Base-by-base conservation (phyloP, 2,797 vertebrate genomes). In the Babyrousa celebensis region DNA sequence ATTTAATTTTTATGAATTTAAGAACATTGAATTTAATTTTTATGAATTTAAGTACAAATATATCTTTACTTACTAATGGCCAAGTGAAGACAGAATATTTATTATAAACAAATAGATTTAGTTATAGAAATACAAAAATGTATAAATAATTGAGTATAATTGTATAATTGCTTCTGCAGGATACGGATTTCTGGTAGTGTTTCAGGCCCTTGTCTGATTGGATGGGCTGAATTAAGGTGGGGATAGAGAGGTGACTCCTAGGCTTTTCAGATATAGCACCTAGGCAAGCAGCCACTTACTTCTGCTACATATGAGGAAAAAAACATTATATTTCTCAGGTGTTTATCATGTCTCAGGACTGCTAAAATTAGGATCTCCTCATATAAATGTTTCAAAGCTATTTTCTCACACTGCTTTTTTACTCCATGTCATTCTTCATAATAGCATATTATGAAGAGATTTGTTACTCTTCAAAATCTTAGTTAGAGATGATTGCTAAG, bases 1-100 rank as follows among this genome's bases (percentile, higher is more conserved):
- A 80, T 77, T 58, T 82, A 92, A 78, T 58, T 92, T 95, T 83
- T 6, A 80, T 85, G 21, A 96, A 68, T 72, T 63, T 79, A 78
- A 90, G 32, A 70, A 68, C 8, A 75, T 11, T 43, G 62, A 89
- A 77, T 77, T 85, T 93, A 92, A 74, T 58, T 92, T 95, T 79
- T 6, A 80, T 85, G 21, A 96, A 68, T 72, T 63, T 79, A 78
- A 90, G 32, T 93, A 36, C 1, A 83, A 96, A 74, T 20, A 48
- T 32, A 78, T 63, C 29, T 75, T 27, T 89, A 58, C 11, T 40
- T 90, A 63, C 27, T 74, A 74, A 62, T 82, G 27, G 16, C 21
- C 12, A 70, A 85, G 52, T 43, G 23, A 96, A 82, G 29, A 89
- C 7, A 85, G 9, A 89, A 36, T 23, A 52, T 21, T 89, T 91